Percentiles rank a stretch among this genome's conserved stretches.
Conservation (phyloP, 2,888 invertebrate genomes). For the Automeris io region DNA sequence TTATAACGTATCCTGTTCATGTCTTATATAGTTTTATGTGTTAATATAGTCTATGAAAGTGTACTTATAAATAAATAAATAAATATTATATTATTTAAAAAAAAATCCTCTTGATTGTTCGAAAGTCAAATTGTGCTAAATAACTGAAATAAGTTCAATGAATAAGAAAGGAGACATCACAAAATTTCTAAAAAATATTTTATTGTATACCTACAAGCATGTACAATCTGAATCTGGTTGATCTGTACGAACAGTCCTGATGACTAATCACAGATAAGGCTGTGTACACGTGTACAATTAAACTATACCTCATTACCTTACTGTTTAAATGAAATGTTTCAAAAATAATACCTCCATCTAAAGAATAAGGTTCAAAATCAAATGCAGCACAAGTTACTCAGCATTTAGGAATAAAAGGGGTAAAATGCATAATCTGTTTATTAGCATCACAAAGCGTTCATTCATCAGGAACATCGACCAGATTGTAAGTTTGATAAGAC, state of each 20-base stretch:
- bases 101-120: too few relatives aligned
- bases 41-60: too few relatives aligned
- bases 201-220: too few relatives aligned
- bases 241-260: slow-evolving; percentile 9
- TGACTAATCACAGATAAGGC: slow-evolving; percentile 50
- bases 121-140: too few relatives aligned
- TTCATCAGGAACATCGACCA: slow-evolving; percentile 66
- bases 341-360: slow-evolving; percentile 8
- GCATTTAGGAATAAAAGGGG: slow-evolving; percentile 12
- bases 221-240: background rate
- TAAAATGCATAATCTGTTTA: slow-evolving; percentile 25
- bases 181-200: too few relatives aligned
- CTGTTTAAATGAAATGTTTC: slow-evolving; percentile 6
- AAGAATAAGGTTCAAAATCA: slow-evolving; percentile 3
- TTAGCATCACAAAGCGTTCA: slow-evolving; percentile 68
- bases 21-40: too few relatives aligned
- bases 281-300: slow-evolving; percentile 57
- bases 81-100: too few relatives aligned
- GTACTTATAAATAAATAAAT: too few relatives aligned
- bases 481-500: slow-evolving; percentile 40
- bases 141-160: too few relatives aligned
- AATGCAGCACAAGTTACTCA: background rate
- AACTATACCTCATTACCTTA: slow-evolving; percentile 42
- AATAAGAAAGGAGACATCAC: too few relatives aligned
- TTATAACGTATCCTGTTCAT: too few relatives aligned